Conservation (phyloP, 1,140 invertebrate genomes). For the Daktulosphaira vitifoliae region DNA sequence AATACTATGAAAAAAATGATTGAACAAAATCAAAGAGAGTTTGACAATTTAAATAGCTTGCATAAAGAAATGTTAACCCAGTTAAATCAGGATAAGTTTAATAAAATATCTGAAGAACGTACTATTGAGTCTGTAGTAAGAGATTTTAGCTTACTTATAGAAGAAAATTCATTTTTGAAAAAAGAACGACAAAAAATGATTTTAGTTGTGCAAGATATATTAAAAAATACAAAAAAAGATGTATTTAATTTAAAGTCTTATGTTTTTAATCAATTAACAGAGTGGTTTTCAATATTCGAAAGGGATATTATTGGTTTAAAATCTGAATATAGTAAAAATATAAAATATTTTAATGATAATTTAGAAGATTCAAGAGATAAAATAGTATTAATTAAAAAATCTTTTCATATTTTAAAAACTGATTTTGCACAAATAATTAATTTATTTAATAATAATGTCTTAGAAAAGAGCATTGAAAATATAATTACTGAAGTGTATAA, state of each 20-base stretch:
- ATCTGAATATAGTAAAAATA: not conserved
- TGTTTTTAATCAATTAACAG: not conserved
- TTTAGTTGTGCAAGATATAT: not conserved
- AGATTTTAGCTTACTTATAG: slow-evolving; percentile 15
- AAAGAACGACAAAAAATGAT: slow-evolving; percentile 21
- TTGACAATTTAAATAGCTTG: slow-evolving; percentile 4
- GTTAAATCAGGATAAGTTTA: slow-evolving; percentile 23
- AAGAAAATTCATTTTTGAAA: slow-evolving; percentile 31
- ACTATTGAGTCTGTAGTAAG: slow-evolving; percentile 25
- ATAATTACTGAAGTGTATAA: not conserved
- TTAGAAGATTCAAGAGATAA: not conserved
- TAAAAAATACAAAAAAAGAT: slow-evolving; percentile 16
- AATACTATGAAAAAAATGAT: slow-evolving; percentile 6
- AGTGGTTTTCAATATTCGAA: not conserved
- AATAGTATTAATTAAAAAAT: not conserved
- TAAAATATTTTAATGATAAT: slow-evolving; percentile 2
- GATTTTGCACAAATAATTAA: slow-evolving; percentile 1
- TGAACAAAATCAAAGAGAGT: slow-evolving; percentile 7
- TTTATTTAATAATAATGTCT: slow-evolving; percentile 5
- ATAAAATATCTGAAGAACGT: slow-evolving; percentile 27
- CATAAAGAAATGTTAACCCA: slow-evolving; percentile 12
- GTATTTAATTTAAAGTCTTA: not conserved
- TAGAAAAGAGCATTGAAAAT: slow-evolving; percentile 12
- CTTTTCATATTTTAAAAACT: not conserved
- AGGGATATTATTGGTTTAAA: not conserved